A percentile compares a stretch with the other conserved stretches of the same genome.
These are phyloP conservation scores for Alectura lathami DNA, from an alignment of 2,113 vertebrate genomes.

Conservation along the genomic window DNA sequence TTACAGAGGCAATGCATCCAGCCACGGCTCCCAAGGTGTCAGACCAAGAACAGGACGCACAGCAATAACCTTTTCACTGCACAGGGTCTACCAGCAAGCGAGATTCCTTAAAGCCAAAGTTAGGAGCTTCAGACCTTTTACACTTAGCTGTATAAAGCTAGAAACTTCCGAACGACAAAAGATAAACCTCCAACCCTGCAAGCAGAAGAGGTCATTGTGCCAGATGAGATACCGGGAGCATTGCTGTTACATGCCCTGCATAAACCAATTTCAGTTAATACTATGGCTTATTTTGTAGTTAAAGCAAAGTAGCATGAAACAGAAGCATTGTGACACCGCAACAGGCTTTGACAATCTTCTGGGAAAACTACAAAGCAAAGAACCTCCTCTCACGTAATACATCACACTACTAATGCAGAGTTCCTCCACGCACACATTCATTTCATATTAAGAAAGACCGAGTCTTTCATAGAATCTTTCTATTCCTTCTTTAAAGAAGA, in stretches of 20 bases:
- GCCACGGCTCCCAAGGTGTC: not conserved
- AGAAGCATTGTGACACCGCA: not conserved
- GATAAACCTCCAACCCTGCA: not conserved
- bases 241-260: not conserved
- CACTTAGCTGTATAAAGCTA: not conserved
- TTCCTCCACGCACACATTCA: not conserved
- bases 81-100: not conserved
- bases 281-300: conserved; percentile 6
- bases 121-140: rapidly evolving
- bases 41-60: not conserved
- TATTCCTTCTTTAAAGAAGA: not conserved
- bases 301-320: not conserved
- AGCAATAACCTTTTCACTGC: not conserved
- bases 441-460: not conserved
- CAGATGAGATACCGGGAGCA: not conserved
- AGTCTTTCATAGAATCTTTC: not conserved
- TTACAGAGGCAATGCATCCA: not conserved
- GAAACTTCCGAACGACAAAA: not conserved
- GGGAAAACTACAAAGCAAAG: not conserved
- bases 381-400: not conserved
- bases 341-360: not conserved
- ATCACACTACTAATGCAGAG: not conserved
- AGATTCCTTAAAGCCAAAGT: not conserved
- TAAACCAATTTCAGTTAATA: not conserved
- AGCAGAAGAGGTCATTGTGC: not conserved